Evolutionary conservation across 2,113 vertebrate species (phyloP).

Genomic region (Sander vitreus): DNA sequence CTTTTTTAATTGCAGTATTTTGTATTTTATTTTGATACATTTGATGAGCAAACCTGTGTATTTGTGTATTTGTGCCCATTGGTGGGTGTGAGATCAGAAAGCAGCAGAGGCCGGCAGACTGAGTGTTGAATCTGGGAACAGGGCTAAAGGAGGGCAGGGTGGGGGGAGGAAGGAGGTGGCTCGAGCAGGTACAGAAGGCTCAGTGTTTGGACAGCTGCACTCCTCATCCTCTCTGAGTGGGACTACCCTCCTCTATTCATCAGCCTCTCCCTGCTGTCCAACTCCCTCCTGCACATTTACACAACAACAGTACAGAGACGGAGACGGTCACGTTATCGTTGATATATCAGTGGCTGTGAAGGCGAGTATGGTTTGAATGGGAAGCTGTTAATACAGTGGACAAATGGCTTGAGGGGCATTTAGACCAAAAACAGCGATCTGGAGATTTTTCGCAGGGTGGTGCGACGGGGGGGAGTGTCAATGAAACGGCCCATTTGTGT

Average conservation of each 20-base stretch:
- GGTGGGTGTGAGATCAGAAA: not conserved
- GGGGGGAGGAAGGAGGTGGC: constrained; percentile 10
- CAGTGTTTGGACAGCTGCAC: constrained; percentile 69
- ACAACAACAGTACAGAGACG: not conserved
- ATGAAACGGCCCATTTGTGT: no score
- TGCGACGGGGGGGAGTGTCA: no score
- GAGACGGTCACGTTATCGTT: not conserved
- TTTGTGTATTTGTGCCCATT: no score
- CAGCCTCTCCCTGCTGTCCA: constrained; percentile 23
- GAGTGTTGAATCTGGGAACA: not conserved
- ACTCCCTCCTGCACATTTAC: constrained; percentile 10
- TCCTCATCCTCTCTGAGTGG: constrained; percentile 20
- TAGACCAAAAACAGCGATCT: no score
- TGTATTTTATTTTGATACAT: no score
- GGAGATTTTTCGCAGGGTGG: no score
- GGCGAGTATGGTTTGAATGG: not conserved
- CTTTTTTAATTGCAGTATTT: no score
- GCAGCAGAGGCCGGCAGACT: not conserved
- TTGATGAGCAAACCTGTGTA: no score
- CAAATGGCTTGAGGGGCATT: no score
- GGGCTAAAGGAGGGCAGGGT: not conserved
- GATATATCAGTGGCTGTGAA: not conserved
- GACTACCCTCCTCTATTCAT: constrained; percentile 38
- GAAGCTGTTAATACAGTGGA: not conserved
- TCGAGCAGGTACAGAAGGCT: constrained; percentile 45